Evolutionary conservation across 2,888 invertebrate species (phyloP).

Genomic region (Elegia similella): DNA sequence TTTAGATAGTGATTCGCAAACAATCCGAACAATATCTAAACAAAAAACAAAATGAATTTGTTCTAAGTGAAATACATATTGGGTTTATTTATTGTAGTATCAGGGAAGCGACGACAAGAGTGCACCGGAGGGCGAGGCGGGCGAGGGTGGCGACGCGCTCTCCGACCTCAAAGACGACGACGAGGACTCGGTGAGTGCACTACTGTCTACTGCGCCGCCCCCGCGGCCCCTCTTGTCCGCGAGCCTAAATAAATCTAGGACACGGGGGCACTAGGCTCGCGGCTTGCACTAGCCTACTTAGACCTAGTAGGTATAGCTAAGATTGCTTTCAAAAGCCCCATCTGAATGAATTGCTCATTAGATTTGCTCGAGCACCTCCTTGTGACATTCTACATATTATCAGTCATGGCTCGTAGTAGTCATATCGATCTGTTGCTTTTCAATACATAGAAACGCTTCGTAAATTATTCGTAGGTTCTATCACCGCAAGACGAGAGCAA

Average conservation of each 20-base stretch:
- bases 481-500: conserved; percentile 71
- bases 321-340: conserved; percentile 35
- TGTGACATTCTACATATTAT: conserved; percentile 28
- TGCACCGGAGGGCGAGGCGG: conserved; percentile 50
- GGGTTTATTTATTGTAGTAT: conserved; percentile 39
- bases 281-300: conserved; percentile 47
- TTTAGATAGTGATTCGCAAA: not conserved
- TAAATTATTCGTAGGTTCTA: conserved; percentile 73
- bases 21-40: not conserved
- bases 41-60: not conserved
- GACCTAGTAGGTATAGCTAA: conserved; percentile 40
- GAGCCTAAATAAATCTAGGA: conserved; percentile 58
- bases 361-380: conserved; percentile 23
- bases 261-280: conserved; percentile 62
- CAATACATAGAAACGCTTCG: conserved; percentile 68
- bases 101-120: conserved; percentile 64
- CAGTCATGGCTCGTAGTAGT: conserved; percentile 31
- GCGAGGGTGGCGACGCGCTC: conserved; percentile 61
- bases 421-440: conserved; percentile 59
- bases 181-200: conserved; percentile 87
- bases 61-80: not conserved
- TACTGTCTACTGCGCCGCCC: conserved; percentile 34
- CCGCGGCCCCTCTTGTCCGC: conserved; percentile 31
- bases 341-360: conserved; percentile 36
- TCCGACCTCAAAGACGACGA: conserved; percentile 80